phyloP scores from a whole-genome alignment of 2,113 vertebrate species.

The Patagioenas fasciata region DNA sequence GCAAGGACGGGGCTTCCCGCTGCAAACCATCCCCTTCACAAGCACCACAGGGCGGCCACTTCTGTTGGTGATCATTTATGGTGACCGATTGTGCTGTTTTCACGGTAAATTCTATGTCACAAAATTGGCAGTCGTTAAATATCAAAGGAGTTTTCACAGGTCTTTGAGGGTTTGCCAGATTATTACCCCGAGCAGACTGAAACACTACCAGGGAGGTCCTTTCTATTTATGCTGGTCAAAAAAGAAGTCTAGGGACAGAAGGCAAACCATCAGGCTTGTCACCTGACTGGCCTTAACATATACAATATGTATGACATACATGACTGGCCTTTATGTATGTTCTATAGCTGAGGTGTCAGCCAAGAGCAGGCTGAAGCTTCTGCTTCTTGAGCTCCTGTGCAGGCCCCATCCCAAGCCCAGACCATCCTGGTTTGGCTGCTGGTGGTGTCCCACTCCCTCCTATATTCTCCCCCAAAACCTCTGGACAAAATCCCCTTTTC shows the following conservation, averaged over 20 bases:
- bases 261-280: not conserved
- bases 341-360: not conserved
- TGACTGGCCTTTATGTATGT: not conserved
- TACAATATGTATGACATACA: not conserved
- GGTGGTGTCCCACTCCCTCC: not conserved
- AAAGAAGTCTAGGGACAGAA: not conserved
- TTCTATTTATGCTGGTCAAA: not conserved
- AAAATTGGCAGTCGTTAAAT: not conserved
- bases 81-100: not conserved
- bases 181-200: not conserved
- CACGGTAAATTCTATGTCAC: not conserved
- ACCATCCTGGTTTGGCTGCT: not conserved
- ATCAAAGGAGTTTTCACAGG: not conserved
- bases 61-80: not conserved
- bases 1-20: not conserved
- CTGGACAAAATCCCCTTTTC: not conserved
- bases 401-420: fast-evolving
- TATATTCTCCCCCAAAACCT: not conserved
- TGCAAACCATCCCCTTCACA: not conserved
- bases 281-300: not conserved
- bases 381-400: not conserved
- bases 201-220: not conserved
- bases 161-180: not conserved
- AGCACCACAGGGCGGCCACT: fast-evolving
- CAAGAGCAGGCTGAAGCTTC: not conserved